Percentiles rank a stretch among this genome's conserved stretches.
phyloP scores from a whole-genome alignment of 2,797 vertebrate genomes.

The Harpagifer antarcticus region DNA sequence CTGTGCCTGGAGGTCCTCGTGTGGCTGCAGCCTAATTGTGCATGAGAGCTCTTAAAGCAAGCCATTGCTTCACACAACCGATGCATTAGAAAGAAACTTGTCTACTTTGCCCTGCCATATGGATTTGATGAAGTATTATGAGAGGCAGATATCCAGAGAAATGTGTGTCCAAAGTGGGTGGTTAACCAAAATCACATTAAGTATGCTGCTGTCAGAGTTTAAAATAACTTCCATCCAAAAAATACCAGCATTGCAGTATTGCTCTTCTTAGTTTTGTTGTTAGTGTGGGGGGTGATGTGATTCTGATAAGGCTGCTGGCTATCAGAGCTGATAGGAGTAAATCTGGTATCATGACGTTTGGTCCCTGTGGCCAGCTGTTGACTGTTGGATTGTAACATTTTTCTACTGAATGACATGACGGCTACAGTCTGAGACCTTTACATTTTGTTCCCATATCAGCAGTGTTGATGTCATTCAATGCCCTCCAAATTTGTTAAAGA shows the following conservation, averaged over 20 bases:
- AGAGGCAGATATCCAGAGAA: slow-evolving; percentile 11
- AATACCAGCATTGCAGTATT: neutral
- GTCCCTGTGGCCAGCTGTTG: slow-evolving; percentile 9
- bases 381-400: slow-evolving; percentile 12
- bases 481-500: no score
- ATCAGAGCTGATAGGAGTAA: slow-evolving; percentile 15
- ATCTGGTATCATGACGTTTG: slow-evolving; percentile 17
- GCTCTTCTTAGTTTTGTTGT: slow-evolving; percentile 11
- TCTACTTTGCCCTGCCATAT: neutral
- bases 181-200: slow-evolving; percentile 14
- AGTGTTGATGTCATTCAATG: neutral
- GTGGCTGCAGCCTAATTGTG: slow-evolving; percentile 11
- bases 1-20: no score
- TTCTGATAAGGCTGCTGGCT: slow-evolving; percentile 21
- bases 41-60: slow-evolving; percentile 47
- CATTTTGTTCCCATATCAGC: slow-evolving; percentile 13
- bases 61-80: slow-evolving; percentile 25
- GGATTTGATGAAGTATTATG: slow-evolving; percentile 15
- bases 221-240: slow-evolving; percentile 4
- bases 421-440: slow-evolving; percentile 8
- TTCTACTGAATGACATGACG: slow-evolving; percentile 8
- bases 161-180: neutral
- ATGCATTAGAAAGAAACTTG: slow-evolving; percentile 25
- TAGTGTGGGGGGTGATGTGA: slow-evolving; percentile 9
- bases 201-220: slow-evolving; percentile 7